Conservation (phyloP, 2,113 vertebrate genomes). For the Hiodon tergisus region DNA sequence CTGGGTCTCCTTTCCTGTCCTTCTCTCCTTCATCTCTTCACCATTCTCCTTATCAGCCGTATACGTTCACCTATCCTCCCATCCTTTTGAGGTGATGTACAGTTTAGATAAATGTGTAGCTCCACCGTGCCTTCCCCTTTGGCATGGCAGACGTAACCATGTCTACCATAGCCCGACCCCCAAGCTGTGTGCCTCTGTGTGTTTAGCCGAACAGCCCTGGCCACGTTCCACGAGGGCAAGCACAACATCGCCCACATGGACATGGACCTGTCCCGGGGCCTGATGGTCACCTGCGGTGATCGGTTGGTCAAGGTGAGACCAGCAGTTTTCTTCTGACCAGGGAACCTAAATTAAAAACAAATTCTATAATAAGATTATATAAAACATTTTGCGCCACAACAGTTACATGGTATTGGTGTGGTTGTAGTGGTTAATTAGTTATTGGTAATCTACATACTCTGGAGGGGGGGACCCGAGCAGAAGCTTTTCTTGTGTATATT, state of each 20-base stretch:
- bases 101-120: not conserved
- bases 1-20: not conserved
- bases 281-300: slow-evolving; percentile 93
- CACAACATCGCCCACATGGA: slow-evolving; percentile 95
- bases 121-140: too few relatives aligned
- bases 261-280: slow-evolving; percentile 85
- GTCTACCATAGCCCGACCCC: too few relatives aligned
- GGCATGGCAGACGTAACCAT: too few relatives aligned
- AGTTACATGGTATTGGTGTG: too few relatives aligned
- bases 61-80: not conserved
- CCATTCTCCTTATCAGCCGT: not conserved
- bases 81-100: not conserved
- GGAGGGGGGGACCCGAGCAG: too few relatives aligned
- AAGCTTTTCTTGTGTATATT: too few relatives aligned
- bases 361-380: too few relatives aligned
- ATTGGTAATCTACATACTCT: too few relatives aligned
- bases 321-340: not conserved
- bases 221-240: slow-evolving; percentile 96
- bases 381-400: too few relatives aligned
- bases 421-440: too few relatives aligned
- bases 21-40: not conserved
- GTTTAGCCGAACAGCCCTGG: slow-evolving; percentile 80
- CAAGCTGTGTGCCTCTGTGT: not conserved
- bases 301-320: slow-evolving; percentile 84
- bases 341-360: too few relatives aligned